Evolutionary conservation across 2,797 vertebrate species (phyloP), one percentile per base, ranked within the genome.

Genomic region (Arctocebus calabarensis): DNA sequence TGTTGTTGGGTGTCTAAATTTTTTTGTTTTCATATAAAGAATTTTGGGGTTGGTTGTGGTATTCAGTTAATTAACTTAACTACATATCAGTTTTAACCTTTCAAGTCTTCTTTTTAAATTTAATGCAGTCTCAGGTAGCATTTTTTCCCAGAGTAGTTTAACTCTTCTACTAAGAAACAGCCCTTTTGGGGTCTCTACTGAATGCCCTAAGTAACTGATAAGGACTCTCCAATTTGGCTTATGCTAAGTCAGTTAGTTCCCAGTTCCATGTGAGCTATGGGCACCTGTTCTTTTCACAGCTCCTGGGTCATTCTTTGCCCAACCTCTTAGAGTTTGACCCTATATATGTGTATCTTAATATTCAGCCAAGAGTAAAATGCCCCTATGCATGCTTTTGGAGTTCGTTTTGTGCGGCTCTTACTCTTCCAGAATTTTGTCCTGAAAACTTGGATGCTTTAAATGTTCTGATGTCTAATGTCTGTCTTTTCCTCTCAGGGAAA

Each of bases 91-190:
- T 92, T 91, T 87, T 43, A 64, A 82, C 20, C 48, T 94, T 95
- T 92, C n/a, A 68, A 62, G 37, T 22, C 73, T 87, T 94, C 20
- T 79, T 61, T 93, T 94, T 82, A 79, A 89, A 32, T 34, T 84
- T 70, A 71, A 37, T 48, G 32, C 27, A 74, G 10, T 91, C 57
- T 96, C 81, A 91, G 32, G 34, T 84, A 84, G 29, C 34, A 34
- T n/a, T 73, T 73, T 93, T 85, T 27, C 25, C 59, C 1, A 13
- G 34, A 16, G 5, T 61, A 52, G 37, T 34, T 66, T 61, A 43
- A 14, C 29, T 74, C 64, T 1, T 10, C 22, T 48, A 10, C 27
- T 75, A 34, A 88, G 55, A 1, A 61, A 32, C 68, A 73, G 19
- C 34, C 27, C 2, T 43, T 94, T 22, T 27, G 37, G 66, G 82